Evolutionary conservation across 2,888 invertebrate genomes (phyloP), one percentile per base, ranked within the genome.

Genomic region (Drosophila barbarae): DNA sequence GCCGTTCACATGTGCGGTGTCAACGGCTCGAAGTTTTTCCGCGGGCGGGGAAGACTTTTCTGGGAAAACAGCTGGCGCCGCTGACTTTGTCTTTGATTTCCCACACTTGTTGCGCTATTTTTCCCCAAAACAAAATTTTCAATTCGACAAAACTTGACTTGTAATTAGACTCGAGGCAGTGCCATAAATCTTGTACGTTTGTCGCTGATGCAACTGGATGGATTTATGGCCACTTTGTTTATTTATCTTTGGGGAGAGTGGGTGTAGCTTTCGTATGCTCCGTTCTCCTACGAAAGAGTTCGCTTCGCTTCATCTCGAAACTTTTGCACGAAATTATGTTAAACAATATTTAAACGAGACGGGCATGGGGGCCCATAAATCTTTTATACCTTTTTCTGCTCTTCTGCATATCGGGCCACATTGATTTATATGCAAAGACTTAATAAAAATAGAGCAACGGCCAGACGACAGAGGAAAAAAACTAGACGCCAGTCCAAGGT

Each of bases 401-500:
- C 65, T 63, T 80, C 78, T 80, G 85, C 87, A 84, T 86, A 86
- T 86, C 85, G 66, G 71, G 68, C 59, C 76, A 72, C 79, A 81
- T 78, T 87, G 87, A 87, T 87, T 87, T 87, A 87, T 87, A 87
- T 87, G 87, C 76, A 78, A 44, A 63, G 80, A 84, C 74, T 85
- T 84, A 70, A 86, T 86, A 84, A 87, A 78, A 87, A 84, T 82
- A 77, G 73, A 73, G 72, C 72, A 67, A 66, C 21, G 63, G 51
- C 70, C 76, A 82, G 69, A 83, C 77, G 59, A 50, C 56, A 46
- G 59, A 81, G 73, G 51, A 81, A 76, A 47, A 77, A 77, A 74
- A 80, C 61, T 69, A 74, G 79, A 74, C 78, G 76, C 81, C 77
- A 75, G 64, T 49, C 76, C 74, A 67, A 58, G 77, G 72, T 69